A percentile compares a stretch with the other conserved stretches of the same genome.
Conservation (phyloP, 2,113 vertebrate genomes). For the Bombycilla garrulus region DNA sequence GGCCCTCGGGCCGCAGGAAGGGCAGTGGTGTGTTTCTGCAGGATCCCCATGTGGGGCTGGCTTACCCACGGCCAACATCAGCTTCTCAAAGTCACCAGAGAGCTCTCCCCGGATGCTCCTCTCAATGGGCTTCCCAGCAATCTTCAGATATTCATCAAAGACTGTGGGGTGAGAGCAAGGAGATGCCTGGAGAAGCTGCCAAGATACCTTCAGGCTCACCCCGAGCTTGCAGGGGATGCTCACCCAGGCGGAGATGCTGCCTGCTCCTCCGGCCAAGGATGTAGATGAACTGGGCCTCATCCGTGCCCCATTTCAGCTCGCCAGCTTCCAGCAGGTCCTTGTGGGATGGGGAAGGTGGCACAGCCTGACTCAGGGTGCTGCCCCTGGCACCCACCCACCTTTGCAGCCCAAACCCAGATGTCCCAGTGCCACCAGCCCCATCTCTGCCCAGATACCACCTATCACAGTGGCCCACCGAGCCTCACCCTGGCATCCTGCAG, state of each 20-base stretch:
- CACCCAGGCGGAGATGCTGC: slow-evolving; percentile 90
- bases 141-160: slow-evolving; percentile 91
- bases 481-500: slow-evolving; percentile 88
- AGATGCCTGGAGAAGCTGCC: background rate
- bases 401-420: background rate
- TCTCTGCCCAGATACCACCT: background rate
- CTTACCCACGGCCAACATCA: slow-evolving; percentile 95
- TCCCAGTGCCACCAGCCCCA: background rate
- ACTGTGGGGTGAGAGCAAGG: slow-evolving; percentile 67
- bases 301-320: slow-evolving; percentile 92
- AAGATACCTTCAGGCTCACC: background rate
- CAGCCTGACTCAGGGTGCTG: background rate
- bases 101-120: slow-evolving; percentile 91
- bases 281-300: slow-evolving; percentile 94
- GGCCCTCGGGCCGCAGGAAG: background rate
- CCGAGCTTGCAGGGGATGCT: background rate
- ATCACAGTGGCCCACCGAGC: background rate
- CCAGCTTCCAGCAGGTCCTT: slow-evolving; percentile 91
- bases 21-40: accelerated
- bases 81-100: slow-evolving; percentile 93
- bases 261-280: slow-evolving; percentile 92
- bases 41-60: accelerated
- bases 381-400: too few relatives aligned
- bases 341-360: background rate
- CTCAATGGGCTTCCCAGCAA: slow-evolving; percentile 86